Evolutionary conservation across 2,888 invertebrate genomes (phyloP), one percentile per base, ranked within the genome.

Genomic region (Drosophila demipolita): DNA sequence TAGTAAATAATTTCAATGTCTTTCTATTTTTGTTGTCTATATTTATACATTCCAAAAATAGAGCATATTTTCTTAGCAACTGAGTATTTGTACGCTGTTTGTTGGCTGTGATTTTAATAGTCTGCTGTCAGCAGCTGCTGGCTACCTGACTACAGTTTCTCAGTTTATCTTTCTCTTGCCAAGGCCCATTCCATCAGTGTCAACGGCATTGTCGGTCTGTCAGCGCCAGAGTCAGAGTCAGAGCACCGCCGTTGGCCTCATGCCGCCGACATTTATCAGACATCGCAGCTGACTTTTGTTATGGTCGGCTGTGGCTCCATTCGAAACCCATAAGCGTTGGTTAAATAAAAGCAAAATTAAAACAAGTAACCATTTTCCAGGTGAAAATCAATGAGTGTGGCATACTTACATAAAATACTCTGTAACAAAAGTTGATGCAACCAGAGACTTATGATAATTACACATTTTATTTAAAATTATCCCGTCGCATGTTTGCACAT

Each of bases 251-350:
- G 48, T 57, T 49, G 67, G 67, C 58, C 49, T 33, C 32, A 54
- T 61, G 60, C 62, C 72, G 75, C 64, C 72, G 81, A 75, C 83
- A 73, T 86, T 83, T 86, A 86, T 86, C 83, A 75, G 83, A 66
- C 69, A 77, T 55, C 55, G 38, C 73, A 68, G 68, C 64, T 65
- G 68, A 55, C 69, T 72, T 54, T 66, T 72, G 78, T 73, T 68
- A 54, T 64, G 64, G 52, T 59, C 55, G 35, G 35, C 40, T 66
- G 66, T 38, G 52, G 60, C 59, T 78, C 68, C 65, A 73, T 67
- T 74, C 66, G 67, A 57, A 64, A 68, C 73, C 73, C 74, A 73
- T 70, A 67, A 67, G 42, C 66, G 29, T 60, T 42, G 60, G 36
- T 71, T 54, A 59, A 78, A 81, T 70, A 75, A 70, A 52, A 63